phyloP scores from a whole-genome alignment of 2,797 vertebrate species.

The Bradypodion pumilum region DNA sequence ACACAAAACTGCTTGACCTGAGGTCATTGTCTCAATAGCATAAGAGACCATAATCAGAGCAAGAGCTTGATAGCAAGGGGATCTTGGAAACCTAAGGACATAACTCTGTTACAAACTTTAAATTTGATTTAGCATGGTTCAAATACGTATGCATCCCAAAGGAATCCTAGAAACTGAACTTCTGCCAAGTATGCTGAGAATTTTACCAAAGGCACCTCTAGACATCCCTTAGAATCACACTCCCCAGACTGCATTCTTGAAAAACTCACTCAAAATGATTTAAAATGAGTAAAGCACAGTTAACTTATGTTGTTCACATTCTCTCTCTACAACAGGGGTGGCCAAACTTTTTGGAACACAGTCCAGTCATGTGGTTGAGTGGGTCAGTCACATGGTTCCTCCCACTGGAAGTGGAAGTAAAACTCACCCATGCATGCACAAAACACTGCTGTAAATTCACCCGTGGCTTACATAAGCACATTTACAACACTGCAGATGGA shows the following conservation, averaged over 20 bases:
- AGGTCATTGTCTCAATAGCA: neutral
- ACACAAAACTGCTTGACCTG: neutral
- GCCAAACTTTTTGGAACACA: too few relatives aligned
- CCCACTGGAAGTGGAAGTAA: too few relatives aligned
- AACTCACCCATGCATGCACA: too few relatives aligned
- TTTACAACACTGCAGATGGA: too few relatives aligned
- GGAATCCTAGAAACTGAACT: neutral
- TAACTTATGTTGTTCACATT: neutral
- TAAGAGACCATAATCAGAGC: neutral
- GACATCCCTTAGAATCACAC: neutral
- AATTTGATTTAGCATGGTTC: neutral
- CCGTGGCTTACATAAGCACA: too few relatives aligned
- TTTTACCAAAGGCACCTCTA: neutral
- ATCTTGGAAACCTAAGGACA: neutral
- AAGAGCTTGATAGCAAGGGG: neutral
- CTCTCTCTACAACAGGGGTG: too few relatives aligned
- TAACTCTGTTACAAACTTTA: neutral
- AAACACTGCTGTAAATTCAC: too few relatives aligned
- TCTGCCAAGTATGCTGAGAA: neutral
- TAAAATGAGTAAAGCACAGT: neutral
- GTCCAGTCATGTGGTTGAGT: too few relatives aligned
- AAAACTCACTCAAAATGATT: slow-evolving; percentile 3
- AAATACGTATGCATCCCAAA: neutral
- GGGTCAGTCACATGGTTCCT: too few relatives aligned
- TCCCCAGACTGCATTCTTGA: neutral